Evolutionary conservation across 1,140 invertebrate species (phyloP), one percentile per base, ranked within the genome.

Genomic region (Drosophila athabasca): DNA sequence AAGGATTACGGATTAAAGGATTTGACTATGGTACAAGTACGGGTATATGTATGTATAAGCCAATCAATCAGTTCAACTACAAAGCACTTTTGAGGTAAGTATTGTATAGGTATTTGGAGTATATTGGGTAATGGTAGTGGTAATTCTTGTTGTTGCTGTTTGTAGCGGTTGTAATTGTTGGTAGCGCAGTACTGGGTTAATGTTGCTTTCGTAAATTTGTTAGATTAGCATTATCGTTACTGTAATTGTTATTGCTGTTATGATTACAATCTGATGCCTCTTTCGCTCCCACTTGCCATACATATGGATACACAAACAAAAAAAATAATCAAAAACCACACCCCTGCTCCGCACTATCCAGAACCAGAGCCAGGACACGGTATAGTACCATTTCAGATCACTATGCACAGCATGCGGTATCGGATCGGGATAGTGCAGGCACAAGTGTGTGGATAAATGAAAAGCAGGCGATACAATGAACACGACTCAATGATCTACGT

Each of bases 201-300:
- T 53, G 60, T 68, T 76, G 43, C 48, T 46, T 57, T 48, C 35
- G 35, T 60, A 48, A 64, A 44, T 55, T 68, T 74, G 48, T 49
- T 58, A 19, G 52, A 60, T 54, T 72, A 66, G 41, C 69, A 64
- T 76, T 74, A 75, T 31, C 68, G 58, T 58, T 74, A 46, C 43
- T 57, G 49, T 74, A 65, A 44, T 61, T 79, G 24, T 76, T 75
- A 57, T 65, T 79, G 52, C 71, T 69, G 53, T 78, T 78, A 71
- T 75, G 82, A 87, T 85, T 85, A 85, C 73, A 85, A 90, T 90
- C 89, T 90, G 89, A 90, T 90, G 80, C 85, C 84, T 90, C 89
- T 90, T 90, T 90, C 89, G 81, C 89, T 90, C 89, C 89, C 89
- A 90, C 89, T 90, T 90, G 85, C 85, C 85, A 85, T 88, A 90